These are phyloP conservation scores for Rhagonycha lutea DNA, from an alignment of 2,888 invertebrate genomes.

Conservation along the genomic window DNA sequence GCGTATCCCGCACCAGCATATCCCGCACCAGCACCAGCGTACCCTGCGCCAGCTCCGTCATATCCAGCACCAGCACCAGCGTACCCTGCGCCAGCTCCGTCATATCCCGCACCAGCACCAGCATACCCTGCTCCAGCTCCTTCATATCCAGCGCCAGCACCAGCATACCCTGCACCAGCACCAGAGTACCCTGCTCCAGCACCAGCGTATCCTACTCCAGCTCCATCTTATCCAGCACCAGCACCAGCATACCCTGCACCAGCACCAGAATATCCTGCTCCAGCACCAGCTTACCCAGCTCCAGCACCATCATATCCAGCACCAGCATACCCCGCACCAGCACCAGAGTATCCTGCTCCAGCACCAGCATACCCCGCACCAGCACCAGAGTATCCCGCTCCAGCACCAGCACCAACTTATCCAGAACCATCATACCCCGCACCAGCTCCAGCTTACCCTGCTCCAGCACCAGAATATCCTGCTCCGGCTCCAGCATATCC, in stretches of 20 bases:
- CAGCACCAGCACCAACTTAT: conserved; percentile 4
- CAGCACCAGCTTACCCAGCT: conserved; percentile 10
- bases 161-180: background rate
- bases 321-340: conserved; percentile 21
- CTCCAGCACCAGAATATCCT: conserved; percentile 19
- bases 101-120: conserved; percentile 4
- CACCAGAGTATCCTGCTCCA: background rate
- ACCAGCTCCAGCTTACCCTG: conserved; percentile 12
- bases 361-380: background rate
- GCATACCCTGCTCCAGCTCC: conserved; percentile 15
- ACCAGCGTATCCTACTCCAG: conserved; percentile 7
- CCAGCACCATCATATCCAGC: conserved; percentile 6
- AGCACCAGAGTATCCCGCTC: background rate
- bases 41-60: conserved; percentile 2
- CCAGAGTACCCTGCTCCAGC: conserved; percentile 14
- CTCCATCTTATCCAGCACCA: conserved; percentile 6
- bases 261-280: conserved; percentile 28
- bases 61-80: conserved; percentile 17
- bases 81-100: conserved; percentile 25
- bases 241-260: conserved; percentile 15
- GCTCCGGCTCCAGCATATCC: conserved; percentile 25
- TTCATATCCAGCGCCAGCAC: conserved; percentile 22
- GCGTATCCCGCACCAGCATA: background rate
- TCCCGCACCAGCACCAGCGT: conserved; percentile 9
- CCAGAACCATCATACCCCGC: conserved; percentile 4